Base-by-base conservation (phyloP, 2,797 vertebrate species). In the Thripadectes ignobilis region DNA sequence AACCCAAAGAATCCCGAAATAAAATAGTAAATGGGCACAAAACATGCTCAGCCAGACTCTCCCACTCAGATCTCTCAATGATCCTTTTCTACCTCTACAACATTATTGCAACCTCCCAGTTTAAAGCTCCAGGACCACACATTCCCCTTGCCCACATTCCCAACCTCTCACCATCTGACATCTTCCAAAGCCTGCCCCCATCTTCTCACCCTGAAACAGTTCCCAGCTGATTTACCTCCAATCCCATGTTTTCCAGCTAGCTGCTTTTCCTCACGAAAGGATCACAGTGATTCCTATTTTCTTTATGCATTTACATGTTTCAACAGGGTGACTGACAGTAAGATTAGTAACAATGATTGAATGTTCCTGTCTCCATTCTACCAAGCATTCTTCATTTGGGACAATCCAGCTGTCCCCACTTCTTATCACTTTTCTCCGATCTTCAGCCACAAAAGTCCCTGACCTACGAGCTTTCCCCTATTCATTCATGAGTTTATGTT, bases 1-100 rank as follows among this genome's bases (percentile, higher is more conserved):
- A 92, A 12, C 27, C 30, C 58, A 26, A 91, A 87, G 27, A 92
- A 59, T 38, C 57, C 49, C 39, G 27, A 88, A 90, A 91, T 77
- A 49, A 95, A 81, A 77, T 5, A 55, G 49, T 38, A 88, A 73
- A 72, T 2, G 19, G 63, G 66, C 54, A 85, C 8, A 88, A 81
- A 83, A 52, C 46, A 73, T 6, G 34, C 46, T 75, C 85, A 92
- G 55, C 45, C 59, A 67, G 55, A n/a, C 63, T 71, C 85, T 94
- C 93, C 79, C 73, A 65, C 84, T 92, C 55, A 17, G 14, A 5
- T 39, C 48, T 17, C 43, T 38, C 62, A 65, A 5, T 7, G 14
- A 93, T 65, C 39, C 48, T 88, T 66, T 85, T 71, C 55, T 46
- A 67, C 22, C 52, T 59, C 65, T 7, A 1, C 5, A 0, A 59